phyloP scores from a whole-genome alignment of 1,140 invertebrate genomes.

The Sycobia sp. region DNA sequence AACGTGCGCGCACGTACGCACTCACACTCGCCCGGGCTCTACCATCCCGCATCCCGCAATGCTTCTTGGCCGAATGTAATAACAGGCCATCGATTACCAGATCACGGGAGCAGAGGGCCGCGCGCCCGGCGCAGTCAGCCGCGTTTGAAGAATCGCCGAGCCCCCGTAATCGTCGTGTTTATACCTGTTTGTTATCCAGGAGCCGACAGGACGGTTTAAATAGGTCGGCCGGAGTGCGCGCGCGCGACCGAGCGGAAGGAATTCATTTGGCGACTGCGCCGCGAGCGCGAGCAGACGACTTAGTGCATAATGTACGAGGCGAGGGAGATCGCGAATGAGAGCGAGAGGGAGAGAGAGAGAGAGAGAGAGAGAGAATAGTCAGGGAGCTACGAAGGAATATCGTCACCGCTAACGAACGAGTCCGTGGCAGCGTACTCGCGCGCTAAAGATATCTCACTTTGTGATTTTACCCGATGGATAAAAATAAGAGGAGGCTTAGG shows the following conservation, averaged over 20 bases:
- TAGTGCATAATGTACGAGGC: conserved; percentile 29
- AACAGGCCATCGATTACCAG: conserved; percentile 47
- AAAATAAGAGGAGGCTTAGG: conserved; percentile 20
- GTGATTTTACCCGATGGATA: conserved; percentile 30
- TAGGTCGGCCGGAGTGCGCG: conserved; percentile 30
- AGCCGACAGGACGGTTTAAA: conserved; percentile 44
- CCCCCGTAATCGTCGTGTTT: conserved; percentile 43
- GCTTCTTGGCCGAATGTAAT: conserved; percentile 44
- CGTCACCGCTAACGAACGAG: conserved; percentile 21
- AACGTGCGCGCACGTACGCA: too few species aligned
- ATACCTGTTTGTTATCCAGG: conserved; percentile 47
- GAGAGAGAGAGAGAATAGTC: too few species aligned
- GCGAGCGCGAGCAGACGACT: conserved; percentile 36
- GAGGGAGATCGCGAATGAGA: too few species aligned
- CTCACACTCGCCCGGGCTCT: conserved; percentile 34
- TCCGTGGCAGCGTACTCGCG: not conserved
- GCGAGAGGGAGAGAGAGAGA: too few species aligned
- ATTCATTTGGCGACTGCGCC: conserved; percentile 42
- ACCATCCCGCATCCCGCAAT: conserved; percentile 36
- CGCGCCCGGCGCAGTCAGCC: not conserved
- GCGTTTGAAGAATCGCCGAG: conserved; percentile 43
- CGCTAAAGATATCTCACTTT: conserved; percentile 35
- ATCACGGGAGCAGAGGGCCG: conserved; percentile 36
- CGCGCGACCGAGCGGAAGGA: conserved; percentile 33
- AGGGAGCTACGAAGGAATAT: conserved; percentile 1